Percentiles rank a stretch among this genome's conserved stretches.
Evolutionary conservation across 23 tunicate genomes (phyloP).

Genomic region (Botrylloides violaceus): DNA sequence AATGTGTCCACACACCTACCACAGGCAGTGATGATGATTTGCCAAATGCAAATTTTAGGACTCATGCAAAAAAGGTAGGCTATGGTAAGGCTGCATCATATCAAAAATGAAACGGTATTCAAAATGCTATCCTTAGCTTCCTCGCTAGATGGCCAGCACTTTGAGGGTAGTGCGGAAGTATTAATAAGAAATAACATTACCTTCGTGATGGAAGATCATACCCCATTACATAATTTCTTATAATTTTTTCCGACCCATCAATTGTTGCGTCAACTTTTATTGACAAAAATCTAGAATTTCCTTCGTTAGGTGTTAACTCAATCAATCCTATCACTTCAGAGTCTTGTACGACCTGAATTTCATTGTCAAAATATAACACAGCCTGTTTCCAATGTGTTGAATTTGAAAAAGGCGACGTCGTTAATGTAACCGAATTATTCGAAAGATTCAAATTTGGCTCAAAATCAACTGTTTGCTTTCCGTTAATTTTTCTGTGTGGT

Average conservation of each 20-base stretch:
- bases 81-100: no score
- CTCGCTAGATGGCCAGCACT: no score
- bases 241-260: constrained; percentile 12
- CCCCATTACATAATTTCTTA: constrained; percentile 70
- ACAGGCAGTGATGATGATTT: no score
- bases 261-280: constrained; percentile 32
- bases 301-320: constrained; percentile 20
- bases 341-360: constrained; percentile 58
- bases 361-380: constrained; percentile 55
- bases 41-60: no score
- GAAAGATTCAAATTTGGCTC: background rate
- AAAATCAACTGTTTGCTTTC: background rate
- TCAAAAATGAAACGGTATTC: no score
- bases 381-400: constrained; percentile 97
- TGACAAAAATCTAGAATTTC: constrained; percentile 57
- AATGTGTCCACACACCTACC: no score
- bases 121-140: no score
- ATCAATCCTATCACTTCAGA: constrained; percentile 32
- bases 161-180: no score
- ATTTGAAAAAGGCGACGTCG: constrained; percentile 72
- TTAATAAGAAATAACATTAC: no score
- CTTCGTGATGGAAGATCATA: constrained; percentile 88
- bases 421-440: constrained; percentile 14
- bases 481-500: background rate
- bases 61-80: no score